Conservation (phyloP, 2,797 vertebrate species). For the Dermochelys coriacea region DNA sequence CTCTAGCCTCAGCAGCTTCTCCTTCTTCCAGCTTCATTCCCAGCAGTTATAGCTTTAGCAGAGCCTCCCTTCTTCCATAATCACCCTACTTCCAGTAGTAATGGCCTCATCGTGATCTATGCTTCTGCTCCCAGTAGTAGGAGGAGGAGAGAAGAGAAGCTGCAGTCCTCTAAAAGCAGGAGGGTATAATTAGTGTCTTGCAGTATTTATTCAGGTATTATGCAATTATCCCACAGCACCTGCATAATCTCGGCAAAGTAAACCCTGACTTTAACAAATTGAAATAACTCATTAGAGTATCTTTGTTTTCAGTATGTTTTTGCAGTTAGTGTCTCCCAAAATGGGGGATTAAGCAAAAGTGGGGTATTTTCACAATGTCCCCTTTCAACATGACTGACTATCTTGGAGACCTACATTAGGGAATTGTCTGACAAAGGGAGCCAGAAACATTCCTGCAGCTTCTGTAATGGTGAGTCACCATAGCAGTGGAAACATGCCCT, state of each 20-base stretch:
- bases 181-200: not conserved
- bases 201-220: not conserved
- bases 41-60: not conserved
- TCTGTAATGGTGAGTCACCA: not conserved
- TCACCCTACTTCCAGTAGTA: not conserved
- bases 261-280: too few species aligned
- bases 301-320: not conserved
- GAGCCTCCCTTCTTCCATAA: not conserved
- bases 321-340: not conserved
- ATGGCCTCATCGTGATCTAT: not conserved
- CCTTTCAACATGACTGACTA: fast-evolving
- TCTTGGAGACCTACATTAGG: not conserved
- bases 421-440: not conserved
- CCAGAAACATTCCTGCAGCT: not conserved
- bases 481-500: not conserved
- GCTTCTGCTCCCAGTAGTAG: not conserved
- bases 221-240: not conserved
- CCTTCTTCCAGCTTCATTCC: not conserved
- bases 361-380: not conserved
- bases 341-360: not conserved
- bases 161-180: not conserved
- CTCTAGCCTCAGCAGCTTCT: not conserved
- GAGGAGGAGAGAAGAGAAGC: not conserved
- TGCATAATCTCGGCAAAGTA: not conserved
- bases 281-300: too few species aligned